phyloP scores from a whole-genome alignment of 2,113 vertebrate genomes.

The Progne subis region DNA sequence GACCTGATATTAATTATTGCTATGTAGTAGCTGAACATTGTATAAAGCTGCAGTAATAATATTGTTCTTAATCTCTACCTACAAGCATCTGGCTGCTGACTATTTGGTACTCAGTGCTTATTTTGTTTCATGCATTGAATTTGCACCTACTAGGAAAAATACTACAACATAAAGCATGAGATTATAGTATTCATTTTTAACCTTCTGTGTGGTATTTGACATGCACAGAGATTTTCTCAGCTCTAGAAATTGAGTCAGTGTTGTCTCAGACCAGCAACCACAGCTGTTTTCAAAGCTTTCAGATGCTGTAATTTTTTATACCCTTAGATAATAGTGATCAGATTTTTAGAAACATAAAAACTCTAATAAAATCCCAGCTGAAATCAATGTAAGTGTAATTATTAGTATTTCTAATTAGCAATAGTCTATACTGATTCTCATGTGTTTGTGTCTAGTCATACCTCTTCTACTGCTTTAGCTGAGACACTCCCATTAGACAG shows the following conservation, averaged over 20 bases:
- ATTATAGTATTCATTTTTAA: slow-evolving; percentile 4
- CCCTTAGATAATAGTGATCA: not conserved
- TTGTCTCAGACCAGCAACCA: not conserved
- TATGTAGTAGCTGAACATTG: not conserved
- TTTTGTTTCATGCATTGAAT: not conserved
- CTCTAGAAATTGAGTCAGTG: not conserved
- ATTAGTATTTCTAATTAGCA: not conserved
- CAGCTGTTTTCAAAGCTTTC: slow-evolving; percentile 14
- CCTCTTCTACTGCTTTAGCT: not conserved
- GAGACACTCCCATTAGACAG: not conserved
- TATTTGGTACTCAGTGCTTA: not conserved
- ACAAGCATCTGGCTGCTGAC: not conserved
- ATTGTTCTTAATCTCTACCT: not conserved
- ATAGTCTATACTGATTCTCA: not conserved
- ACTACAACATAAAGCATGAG: not conserved
- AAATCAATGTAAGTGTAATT: not conserved
- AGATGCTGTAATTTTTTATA: not conserved
- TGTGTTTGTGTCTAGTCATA: not conserved
- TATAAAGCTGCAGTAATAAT: not conserved
- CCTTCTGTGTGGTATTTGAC: slow-evolving; percentile 4
- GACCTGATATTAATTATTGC: slow-evolving; percentile 4
- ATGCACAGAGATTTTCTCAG: slow-evolving; percentile 15
- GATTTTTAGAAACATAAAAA: not conserved
- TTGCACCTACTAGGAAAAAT: not conserved
- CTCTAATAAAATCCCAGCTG: not conserved